Evolutionary conservation across 2,113 vertebrate genomes (phyloP).

Genomic region (Cryptotis parvus): DNA sequence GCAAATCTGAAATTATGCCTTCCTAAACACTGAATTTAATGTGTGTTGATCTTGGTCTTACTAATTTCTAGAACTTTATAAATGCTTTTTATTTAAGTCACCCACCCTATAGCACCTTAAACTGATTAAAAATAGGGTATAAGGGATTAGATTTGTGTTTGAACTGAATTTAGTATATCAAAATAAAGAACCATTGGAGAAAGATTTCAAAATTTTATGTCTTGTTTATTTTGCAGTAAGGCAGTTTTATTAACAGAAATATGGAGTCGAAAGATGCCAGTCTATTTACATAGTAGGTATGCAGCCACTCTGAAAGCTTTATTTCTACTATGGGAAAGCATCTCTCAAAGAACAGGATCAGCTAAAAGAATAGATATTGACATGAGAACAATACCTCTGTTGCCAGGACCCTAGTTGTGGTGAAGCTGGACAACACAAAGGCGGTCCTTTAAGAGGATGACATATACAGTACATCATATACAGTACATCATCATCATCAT

Average conservation of each 20-base stretch:
- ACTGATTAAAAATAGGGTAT: neutral
- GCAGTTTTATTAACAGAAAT: neutral
- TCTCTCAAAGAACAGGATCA: neutral
- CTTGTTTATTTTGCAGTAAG: neutral
- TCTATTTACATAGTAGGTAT: neutral
- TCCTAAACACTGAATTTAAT: neutral
- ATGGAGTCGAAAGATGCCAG: neutral
- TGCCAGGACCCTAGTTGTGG: neutral
- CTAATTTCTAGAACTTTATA: neutral
- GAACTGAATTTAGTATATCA: neutral
- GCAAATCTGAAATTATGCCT: neutral
- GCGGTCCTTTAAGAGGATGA: neutral
- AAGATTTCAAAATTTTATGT: neutral
- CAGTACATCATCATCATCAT: neutral
- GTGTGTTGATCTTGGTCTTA: neutral
- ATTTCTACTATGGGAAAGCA: neutral
- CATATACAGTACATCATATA: neutral
- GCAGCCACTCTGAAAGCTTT: constrained; percentile 19
- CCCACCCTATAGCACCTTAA: neutral
- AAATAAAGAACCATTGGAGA: neutral
- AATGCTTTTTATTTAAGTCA: neutral
- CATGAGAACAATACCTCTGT: neutral
- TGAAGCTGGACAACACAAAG: neutral
- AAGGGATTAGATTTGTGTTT: neutral
- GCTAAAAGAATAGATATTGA: neutral